Conservation (phyloP, 2,113 vertebrate species). For the Epinephelus lanceolatus region DNA sequence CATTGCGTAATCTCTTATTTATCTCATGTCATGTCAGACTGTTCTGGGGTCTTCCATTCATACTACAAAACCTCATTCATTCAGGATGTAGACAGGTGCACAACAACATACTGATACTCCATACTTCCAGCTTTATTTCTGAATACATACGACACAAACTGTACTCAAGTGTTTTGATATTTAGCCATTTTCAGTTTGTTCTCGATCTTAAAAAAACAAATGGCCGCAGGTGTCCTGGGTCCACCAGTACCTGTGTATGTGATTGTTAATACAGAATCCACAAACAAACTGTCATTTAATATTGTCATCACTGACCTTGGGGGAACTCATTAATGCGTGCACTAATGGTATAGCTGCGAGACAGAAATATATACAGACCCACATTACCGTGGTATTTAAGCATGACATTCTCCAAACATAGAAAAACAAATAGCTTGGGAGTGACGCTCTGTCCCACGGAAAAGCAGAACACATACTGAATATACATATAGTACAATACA, state of each 20-base stretch:
- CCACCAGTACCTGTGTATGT: background rate
- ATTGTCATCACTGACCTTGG: background rate
- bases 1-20: background rate
- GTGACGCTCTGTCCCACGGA: background rate
- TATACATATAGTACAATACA: background rate
- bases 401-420: constrained; percentile 39
- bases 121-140: background rate
- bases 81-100: background rate
- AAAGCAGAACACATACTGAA: background rate
- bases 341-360: constrained; percentile 14
- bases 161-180: background rate
- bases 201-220: constrained; percentile 1
- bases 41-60: background rate
- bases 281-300: background rate
- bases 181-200: background rate
- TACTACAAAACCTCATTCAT: background rate
- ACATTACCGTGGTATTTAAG: constrained; percentile 28
- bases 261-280: background rate
- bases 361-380: background rate
- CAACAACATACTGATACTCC: background rate
- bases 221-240: background rate
- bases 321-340: constrained; percentile 13
- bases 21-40: constrained; percentile 30
- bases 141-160: background rate
- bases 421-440: constrained; percentile 32